Conservation (phyloP, 1,140 invertebrate genomes). For the Proctacanthus coquilletti region DNA sequence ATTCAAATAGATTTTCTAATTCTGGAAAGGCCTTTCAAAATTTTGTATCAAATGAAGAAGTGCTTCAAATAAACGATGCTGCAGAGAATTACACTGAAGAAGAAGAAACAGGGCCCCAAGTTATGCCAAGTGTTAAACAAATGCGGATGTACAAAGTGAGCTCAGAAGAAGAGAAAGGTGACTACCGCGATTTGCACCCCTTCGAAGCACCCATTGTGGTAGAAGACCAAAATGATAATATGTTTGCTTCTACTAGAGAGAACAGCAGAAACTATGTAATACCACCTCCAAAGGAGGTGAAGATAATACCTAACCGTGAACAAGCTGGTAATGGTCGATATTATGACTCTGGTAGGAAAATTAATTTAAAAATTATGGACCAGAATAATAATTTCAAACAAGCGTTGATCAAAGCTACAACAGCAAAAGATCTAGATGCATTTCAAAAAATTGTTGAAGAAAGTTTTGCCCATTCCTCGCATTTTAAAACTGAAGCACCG, state of each 20-base stretch:
- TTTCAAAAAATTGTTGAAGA: no score
- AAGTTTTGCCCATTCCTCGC: no score
- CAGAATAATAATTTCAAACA: no score
- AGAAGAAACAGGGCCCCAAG: no score
- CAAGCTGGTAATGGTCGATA: not conserved
- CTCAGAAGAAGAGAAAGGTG: not conserved
- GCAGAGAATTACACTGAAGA: constrained; percentile 25
- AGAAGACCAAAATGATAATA: not conserved
- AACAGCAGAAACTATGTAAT: constrained; percentile 4
- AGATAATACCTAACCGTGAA: not conserved
- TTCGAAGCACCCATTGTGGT: constrained; percentile 1
- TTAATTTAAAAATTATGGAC: constrained; percentile 1
- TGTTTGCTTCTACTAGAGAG: not conserved
- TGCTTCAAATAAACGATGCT: constrained; percentile 37
- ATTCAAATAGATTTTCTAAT: no score
- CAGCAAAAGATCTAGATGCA: no score
- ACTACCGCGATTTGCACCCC: not conserved
- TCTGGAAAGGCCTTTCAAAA: no score
- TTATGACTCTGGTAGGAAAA: not conserved
- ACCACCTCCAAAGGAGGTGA: constrained; percentile 3
- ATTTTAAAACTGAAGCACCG: no score
- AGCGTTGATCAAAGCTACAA: no score
- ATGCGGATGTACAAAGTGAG: no score
- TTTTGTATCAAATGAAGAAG: constrained; percentile 37
- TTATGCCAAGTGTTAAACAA: no score